Evolutionary conservation across 2,888 invertebrate genomes (phyloP), one percentile per base, ranked within the genome.

Genomic region (Mythimna lalbum): DNA sequence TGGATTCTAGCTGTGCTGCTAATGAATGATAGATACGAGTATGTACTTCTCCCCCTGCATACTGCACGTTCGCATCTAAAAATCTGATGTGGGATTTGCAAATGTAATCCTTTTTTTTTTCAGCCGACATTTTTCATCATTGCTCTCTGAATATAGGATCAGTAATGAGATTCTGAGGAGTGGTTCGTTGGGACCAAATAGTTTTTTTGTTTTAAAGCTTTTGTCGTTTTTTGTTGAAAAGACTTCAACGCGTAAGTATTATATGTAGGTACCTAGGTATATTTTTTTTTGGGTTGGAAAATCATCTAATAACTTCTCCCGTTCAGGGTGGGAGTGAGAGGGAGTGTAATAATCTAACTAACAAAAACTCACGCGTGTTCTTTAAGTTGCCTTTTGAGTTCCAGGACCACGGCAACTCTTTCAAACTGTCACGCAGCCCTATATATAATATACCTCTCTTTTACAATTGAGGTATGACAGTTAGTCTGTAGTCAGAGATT

Each of bases 11-110:
- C 93, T 92, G 91, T 91, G 92, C 95, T 91, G 92, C 95, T 95
- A 96, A 96, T 95, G 96, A 96, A 95, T 95, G 96, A 95, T 96
- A 95, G 94, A 94, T 94, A 93, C 89, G 91, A 89, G 89, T 90
- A 92, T 91, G 89, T 90, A 87, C 89, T 79, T 80, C 75, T 69
- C 88, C 88, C 89, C 87, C 87, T 88, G 87, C 88, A 89, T 88
- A 87, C 89, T 90, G 89, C 87, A 86, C 82, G 86, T 85, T 86
- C 88, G 87, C 87, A 84, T 91, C 91, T 84, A 89, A 91, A 94
- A 93, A 92, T 92, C 93, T 92, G 91, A 92, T 93, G 92, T 90
- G 90, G 90, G 90, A 88, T 91, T 92, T 91, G 90, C 89, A 85
- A 87, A 88, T 87, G 83, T 84, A 76, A 83, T 74, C 73, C 62